Percentiles rank a stretch among this genome's conserved stretches.
Conservation (phyloP, 2,113 vertebrate genomes). For the Hoplias malabaricus region DNA sequence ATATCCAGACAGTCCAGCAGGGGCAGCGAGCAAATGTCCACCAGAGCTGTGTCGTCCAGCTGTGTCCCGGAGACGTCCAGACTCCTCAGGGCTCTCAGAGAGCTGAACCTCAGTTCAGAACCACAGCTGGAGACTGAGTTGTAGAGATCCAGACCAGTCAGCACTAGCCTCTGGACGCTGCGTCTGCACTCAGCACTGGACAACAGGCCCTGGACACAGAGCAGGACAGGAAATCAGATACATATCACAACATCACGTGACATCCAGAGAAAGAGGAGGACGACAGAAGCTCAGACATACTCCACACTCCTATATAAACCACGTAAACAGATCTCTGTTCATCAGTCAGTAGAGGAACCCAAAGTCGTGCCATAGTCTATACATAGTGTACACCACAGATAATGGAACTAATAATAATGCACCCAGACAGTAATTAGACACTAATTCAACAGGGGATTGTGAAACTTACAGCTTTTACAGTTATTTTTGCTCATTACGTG, state of each 20-base stretch:
- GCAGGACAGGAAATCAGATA: neutral
- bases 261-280: too few species aligned
- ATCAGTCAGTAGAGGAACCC: too few species aligned
- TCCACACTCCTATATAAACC: too few species aligned
- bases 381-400: too few species aligned
- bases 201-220: conserved; percentile 78
- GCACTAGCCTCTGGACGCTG: conserved; percentile 77
- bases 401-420: too few species aligned
- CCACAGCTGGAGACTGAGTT: conserved; percentile 76
- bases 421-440: too few species aligned
- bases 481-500: too few species aligned
- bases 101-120: conserved; percentile 79
- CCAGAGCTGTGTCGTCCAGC: conserved; percentile 84
- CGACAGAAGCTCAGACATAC: too few species aligned
- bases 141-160: conserved; percentile 78
- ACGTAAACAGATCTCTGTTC: too few species aligned
- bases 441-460: too few species aligned
- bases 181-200: conserved; percentile 78
- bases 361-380: too few species aligned
- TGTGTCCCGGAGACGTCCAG: conserved; percentile 86
- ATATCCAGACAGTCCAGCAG: conserved; percentile 89
- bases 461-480: too few species aligned
- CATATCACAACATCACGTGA: neutral
- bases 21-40: conserved; percentile 85
- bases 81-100: conserved; percentile 79